Base-by-base conservation (phyloP, 2,113 vertebrate species). In the Vireo altiloquus region DNA sequence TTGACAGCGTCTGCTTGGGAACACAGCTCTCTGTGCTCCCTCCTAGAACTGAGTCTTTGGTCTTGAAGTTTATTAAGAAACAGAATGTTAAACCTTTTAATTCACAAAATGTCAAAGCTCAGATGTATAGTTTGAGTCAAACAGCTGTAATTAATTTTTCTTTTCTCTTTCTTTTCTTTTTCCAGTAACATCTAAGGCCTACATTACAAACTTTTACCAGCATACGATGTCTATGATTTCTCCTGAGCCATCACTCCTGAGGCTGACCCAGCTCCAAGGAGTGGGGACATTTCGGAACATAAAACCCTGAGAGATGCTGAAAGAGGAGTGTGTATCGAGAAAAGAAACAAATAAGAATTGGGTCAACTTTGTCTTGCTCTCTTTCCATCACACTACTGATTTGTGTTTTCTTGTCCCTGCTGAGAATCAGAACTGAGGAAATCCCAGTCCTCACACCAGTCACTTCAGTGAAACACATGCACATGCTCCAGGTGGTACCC, bases 401-500 rank as follows among this genome's bases (percentile, higher is more conserved):
- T 16, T 18, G n/a, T 20, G 27, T 54, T 86, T 87, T 89, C 76
- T 86, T 1, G 2, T 28, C 47, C 60, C 30, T 63, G 46, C n/a
- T 47, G 52, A 85, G 57, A 79, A 59, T 12, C 33, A 68, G 39
- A 12, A 2, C 17, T 23, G 49, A 69, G 60, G 24, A 87, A 42
- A 77, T n/a, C 59, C n/a, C 50, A 92, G 49, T 28, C 12, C 23
- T 66, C 35, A 21, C 1, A 3, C 12, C 25, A 30, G 5, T 2
- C 47, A 28, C 69, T 80, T 52, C 57, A 72, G 35, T 7, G 13
- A 25, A 84, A 63, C 35, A 16, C 47, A 30, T 0, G 0, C 11
- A 17, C 0, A 0, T 53, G 28, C 28, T 77, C 25, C 44, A 33
- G 13, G 30, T 13, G n/a, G 15, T 46, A 60, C 9, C 10, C 21